These are phyloP conservation scores for Bombyx mandarina DNA, from an alignment of 1,140 invertebrate genomes.

Conservation along the genomic window DNA sequence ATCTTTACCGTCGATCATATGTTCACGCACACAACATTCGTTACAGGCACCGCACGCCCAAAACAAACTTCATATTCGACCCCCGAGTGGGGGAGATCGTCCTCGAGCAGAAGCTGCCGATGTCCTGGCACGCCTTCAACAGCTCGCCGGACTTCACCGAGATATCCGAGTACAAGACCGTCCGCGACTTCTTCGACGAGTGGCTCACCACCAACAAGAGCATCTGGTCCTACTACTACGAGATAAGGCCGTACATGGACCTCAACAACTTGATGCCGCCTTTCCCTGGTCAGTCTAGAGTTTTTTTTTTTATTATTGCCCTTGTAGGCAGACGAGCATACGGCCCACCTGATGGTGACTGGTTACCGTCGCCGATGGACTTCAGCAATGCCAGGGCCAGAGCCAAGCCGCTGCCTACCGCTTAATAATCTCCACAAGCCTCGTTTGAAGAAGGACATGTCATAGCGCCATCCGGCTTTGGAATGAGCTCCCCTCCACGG, in stretches of 20 bases:
- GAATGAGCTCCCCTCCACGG: no score
- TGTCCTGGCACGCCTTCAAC: constrained; percentile 92
- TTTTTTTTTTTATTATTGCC: no score
- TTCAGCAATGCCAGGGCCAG: no score
- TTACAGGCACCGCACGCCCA: constrained; percentile 80
- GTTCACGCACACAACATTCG: not conserved
- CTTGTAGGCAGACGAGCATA: no score
- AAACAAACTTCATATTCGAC: constrained; percentile 90
- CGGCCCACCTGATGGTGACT: no score
- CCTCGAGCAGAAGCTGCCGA: constrained; percentile 88
- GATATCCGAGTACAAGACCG: constrained; percentile 81
- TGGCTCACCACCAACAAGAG: constrained; percentile 79
- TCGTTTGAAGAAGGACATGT: no score
- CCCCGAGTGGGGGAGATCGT: constrained; percentile 84
- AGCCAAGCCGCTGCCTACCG: no score
- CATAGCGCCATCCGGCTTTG: no score
- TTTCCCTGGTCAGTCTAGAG: constrained; percentile 76
- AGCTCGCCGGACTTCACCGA: constrained; percentile 86
- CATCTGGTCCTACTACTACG: constrained; percentile 82
- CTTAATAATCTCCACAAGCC: no score
- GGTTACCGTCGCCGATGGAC: no score
- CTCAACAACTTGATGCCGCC: constrained; percentile 83
- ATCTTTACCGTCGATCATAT: no score
- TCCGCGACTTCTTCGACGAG: constrained; percentile 76
- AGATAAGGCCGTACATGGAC: constrained; percentile 79